Evolutionary conservation across 1,140 invertebrate species (phyloP), one percentile per base, ranked within the genome.

Genomic region (Habropoda laboriosa): DNA sequence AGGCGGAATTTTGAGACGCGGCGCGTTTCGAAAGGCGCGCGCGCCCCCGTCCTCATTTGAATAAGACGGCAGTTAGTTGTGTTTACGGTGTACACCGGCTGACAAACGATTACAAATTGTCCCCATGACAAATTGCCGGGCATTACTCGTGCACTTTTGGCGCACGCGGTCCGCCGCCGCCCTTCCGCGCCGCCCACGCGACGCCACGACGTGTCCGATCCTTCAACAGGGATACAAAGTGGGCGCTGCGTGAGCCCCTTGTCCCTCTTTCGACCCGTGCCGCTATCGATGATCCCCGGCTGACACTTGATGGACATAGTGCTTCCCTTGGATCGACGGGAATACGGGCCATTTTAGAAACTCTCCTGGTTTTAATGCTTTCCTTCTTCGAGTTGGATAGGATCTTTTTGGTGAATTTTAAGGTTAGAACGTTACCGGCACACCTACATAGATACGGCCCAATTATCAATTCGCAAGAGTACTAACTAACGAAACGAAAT

Each of bases 41-140:
- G 80, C 78, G 58, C 80, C 82, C 78, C 76, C 85, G 79, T 76
- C 49, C 89, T 90, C 90, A 91, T 92, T 92, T 92, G 90, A 92
- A 92, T 92, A 92, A 92, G 91, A 90, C 88, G 85, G 90, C 90
- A 90, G 88, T 91, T 92, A 90, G 90, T 91, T 85, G 86, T 91
- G 90, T 93, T 93, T 92, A 92, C 88, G 87, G 88, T 88, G 85
- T 83, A 87, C 85, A 88, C 74, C 87, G 81, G 74, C 80, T 89
- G 89, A 92, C 92, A 91, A 92, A 92, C 90, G 91, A 92, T 93
- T 92, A 92, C 90, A 91, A 93, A 93, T 92, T 90, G 88, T 89
- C 68, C 74, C 73, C 40, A 55, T 84, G 81, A 83, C 82, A 84
- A 87, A 87, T 84, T 75, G 40, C 49, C 60, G 21, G 32, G 42